Percentiles rank a stretch among this genome's conserved stretches.
These are phyloP conservation scores for Trichoplusia ni DNA, from an alignment of 1,140 invertebrate species.

Conservation along the genomic window DNA sequence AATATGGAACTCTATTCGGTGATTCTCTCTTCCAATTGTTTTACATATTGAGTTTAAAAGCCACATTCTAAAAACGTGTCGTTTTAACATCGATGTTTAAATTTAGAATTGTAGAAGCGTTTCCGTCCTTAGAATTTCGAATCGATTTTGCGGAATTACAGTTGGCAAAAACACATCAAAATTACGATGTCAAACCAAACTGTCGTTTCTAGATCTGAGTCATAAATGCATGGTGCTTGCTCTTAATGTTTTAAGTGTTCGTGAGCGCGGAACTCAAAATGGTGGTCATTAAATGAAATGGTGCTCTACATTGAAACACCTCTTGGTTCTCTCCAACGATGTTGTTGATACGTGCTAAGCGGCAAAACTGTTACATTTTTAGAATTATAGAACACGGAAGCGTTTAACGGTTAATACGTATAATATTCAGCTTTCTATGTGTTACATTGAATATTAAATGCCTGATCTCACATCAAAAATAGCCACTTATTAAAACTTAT, in stretches of 20 bases:
- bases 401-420: too few species aligned
- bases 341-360: conserved; percentile 23
- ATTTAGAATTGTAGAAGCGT: background rate
- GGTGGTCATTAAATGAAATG: conserved; percentile 42
- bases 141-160: background rate
- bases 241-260: conserved; percentile 38
- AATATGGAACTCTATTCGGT: conserved; percentile 19
- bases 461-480: too few species aligned
- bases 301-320: conserved; percentile 40
- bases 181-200: background rate
- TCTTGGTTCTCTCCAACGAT: conserved; percentile 23
- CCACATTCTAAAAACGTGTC: too few species aligned
- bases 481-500: too few species aligned
- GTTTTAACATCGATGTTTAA: too few species aligned
- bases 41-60: conserved; percentile 10
- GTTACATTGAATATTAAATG: too few species aligned
- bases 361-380: background rate
- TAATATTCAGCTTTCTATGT: too few species aligned
- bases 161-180: background rate
- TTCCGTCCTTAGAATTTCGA: background rate
- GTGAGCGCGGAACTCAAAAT: conserved; percentile 38
- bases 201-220: conserved; percentile 6
- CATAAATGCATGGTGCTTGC: conserved; percentile 41
- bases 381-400: background rate
- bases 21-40: background rate